Base-by-base conservation (phyloP, 2,113 vertebrate species). In the Scortum barcoo region DNA sequence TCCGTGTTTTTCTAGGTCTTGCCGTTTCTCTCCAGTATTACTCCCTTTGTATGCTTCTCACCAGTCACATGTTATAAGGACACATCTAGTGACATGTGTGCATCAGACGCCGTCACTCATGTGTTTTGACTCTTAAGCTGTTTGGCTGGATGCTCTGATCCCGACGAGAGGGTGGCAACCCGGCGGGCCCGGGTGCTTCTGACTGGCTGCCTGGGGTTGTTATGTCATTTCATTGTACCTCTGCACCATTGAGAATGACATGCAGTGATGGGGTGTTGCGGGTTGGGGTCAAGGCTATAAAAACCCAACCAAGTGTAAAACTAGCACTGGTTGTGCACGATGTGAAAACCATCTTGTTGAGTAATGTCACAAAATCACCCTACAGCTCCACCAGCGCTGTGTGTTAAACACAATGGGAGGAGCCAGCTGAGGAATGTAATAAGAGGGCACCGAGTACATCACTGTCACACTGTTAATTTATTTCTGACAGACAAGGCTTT, bases 281-380 rank as follows among this genome's bases (percentile, higher is more conserved):
- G 73, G 84, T 83, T 70, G n/a, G 88, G 80, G 86, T 85, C 88
- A 85, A 75, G 88, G 91, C 87, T 88, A 84, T 86, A 86, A 87
- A 92, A 92, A 90, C 75, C 83, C 72, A 91, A 69, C 89, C 78
- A 66, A 91, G 91, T 85, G 82, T 87, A 83, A 87, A 92, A 90
- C 67, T 75, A 84, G 72, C 87, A 42, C 53, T 75, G 80, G 48
- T 77, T 88, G 80, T 78, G 74, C 81, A 81, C 22, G 48, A 74
- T 78, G 80, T 76, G 90, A 86, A 89, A 87, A 88, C 72, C 84
- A 88, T 90, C 87, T 84, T 80, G 87, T 80, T 83, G 87, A 84
- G 88, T 92, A 83, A 89, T 81, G 80, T 76, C 70, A 85, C 68
- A 78, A 60, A 76, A 79, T 74, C 71, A 81, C 40, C 76, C 76